Conservation (phyloP, 92 coral and sea anemone genomes). For the Ricordea florida region DNA sequence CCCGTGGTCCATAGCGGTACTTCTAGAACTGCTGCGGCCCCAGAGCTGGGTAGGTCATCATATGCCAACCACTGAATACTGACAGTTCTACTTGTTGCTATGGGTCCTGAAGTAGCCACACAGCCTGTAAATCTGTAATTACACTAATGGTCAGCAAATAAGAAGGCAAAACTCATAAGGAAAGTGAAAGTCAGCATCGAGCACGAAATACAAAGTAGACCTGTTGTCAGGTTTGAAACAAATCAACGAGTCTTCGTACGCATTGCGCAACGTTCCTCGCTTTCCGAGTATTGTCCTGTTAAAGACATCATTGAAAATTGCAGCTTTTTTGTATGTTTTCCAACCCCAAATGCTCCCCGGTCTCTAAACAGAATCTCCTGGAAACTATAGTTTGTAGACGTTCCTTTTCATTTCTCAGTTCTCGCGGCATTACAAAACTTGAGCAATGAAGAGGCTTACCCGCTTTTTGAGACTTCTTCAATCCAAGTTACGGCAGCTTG, state of each 20-base stretch:
- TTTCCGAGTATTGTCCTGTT: no score
- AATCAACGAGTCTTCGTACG: no score
- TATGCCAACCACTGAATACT: slow-evolving; percentile 64
- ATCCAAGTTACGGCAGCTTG: slow-evolving; percentile 20
- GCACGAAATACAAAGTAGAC: no score
- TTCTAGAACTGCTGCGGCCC: slow-evolving; percentile 29
- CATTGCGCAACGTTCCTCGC: neutral
- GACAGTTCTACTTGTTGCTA: neutral
- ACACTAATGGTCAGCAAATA: neutral
- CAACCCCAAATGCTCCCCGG: no score
- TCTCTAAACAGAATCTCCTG: no score
- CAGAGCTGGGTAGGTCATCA: slow-evolving; percentile 6
- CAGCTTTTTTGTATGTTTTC: no score
- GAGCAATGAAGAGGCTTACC: neutral
- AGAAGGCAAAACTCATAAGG: neutral
- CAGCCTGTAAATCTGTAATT: slow-evolving; percentile 11
- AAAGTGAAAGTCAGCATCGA: no score
- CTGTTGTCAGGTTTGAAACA: no score
- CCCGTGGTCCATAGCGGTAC: slow-evolving; percentile 79
- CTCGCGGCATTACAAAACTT: no score
- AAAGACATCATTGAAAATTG: no score
- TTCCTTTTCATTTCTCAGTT: no score
- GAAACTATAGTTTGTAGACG: no score
- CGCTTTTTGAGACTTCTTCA: neutral
- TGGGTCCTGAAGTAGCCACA: slow-evolving; percentile 3